phyloP scores from a whole-genome alignment of 2,113 vertebrate species.

The Pelecanoides urinatrix region DNA sequence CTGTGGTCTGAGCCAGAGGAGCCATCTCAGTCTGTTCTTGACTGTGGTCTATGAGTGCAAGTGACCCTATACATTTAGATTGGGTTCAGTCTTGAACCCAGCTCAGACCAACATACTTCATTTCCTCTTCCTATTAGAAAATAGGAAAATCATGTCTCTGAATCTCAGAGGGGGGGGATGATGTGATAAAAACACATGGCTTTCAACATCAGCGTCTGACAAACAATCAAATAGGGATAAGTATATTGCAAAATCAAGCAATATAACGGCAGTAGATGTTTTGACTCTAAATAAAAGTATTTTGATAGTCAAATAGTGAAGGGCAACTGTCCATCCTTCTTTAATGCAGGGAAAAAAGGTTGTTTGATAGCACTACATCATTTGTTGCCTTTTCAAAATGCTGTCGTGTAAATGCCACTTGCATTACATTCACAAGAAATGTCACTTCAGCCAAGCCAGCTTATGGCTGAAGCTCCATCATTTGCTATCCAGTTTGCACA shows the following conservation, averaged over 20 bases:
- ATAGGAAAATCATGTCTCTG: neutral
- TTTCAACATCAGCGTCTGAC: neutral
- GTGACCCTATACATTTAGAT: neutral
- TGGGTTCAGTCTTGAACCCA: neutral
- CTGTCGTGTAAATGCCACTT: neutral
- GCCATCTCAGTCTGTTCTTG: neutral
- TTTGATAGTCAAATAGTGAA: neutral
- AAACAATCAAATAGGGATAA: neutral
- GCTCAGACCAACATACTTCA: neutral
- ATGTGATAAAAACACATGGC: neutral
- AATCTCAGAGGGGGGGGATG: neutral
- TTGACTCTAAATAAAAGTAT: neutral
- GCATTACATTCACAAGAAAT: constrained; percentile 28
- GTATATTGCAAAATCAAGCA: neutral
- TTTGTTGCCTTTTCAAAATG: constrained; percentile 40
- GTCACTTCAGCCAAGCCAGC: constrained; percentile 8
- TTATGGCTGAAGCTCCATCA: neutral
- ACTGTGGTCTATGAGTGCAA: neutral
- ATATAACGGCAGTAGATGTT: neutral
- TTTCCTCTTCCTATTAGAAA: neutral
- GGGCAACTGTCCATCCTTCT: neutral
- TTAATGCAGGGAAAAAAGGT: neutral
- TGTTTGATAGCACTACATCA: neutral
- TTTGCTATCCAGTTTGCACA: neutral
- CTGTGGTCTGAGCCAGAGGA: neutral